Conservation (phyloP, 2,888 invertebrate genomes). For the Acanthopleura granulata region DNA sequence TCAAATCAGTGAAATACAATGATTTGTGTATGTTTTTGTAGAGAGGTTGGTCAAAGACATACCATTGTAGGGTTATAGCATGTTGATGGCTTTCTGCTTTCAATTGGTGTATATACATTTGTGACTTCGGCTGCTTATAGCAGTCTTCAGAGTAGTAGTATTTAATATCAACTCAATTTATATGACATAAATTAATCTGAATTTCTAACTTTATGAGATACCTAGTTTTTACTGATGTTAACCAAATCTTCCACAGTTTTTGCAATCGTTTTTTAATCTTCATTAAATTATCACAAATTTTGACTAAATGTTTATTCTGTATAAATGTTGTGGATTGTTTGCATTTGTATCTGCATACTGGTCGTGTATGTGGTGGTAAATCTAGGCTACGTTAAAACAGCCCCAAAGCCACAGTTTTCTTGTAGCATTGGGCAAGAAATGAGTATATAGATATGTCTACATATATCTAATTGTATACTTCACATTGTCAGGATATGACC, state of each 20-base stretch:
- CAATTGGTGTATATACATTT: neutral
- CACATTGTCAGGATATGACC: no score
- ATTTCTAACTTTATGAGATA: conserved; percentile 7
- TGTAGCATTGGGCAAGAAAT: no score
- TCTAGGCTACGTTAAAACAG: no score
- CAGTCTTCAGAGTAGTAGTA: neutral
- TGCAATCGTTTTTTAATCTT: conserved; percentile 8
- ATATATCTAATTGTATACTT: no score
- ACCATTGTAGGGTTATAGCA: no score
- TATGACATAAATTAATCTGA: conserved; percentile 3
- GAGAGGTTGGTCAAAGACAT: no score
- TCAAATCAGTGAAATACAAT: conserved; percentile 5
- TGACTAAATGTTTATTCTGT: conserved; percentile 6
- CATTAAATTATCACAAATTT: conserved; percentile 8
- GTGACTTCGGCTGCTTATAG: neutral
- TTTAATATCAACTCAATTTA: neutral
- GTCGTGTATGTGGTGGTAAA: no score
- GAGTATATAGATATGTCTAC: no score
- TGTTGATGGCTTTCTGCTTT: neutral
- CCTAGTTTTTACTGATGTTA: conserved; percentile 18
- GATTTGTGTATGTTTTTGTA: no score
- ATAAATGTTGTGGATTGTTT: conserved; percentile 3
- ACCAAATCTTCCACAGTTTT: conserved; percentile 12
- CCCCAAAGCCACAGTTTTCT: no score
- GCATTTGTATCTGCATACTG: no score